A percentile compares a stretch with the other conserved stretches of the same genome.
These are phyloP conservation scores for Muscidifurax raptorellus DNA, from an alignment of 1,140 invertebrate genomes.

Conservation along the genomic window DNA sequence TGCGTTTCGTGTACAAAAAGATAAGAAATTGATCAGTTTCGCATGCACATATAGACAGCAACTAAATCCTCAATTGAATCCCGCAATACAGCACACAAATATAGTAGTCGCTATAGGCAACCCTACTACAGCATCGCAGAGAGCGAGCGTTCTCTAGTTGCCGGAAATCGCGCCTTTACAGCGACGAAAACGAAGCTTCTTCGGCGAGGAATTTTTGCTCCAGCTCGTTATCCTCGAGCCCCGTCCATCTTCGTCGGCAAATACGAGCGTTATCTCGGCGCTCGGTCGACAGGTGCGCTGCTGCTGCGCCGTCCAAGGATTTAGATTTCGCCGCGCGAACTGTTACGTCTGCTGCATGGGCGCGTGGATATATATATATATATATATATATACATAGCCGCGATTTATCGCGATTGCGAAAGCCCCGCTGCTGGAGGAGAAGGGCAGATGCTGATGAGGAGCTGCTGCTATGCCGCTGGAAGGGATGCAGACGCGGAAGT, in stretches of 20 bases:
- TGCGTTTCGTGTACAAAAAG: too few species aligned
- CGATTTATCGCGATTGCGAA: conserved; percentile 49
- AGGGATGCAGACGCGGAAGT: conserved; percentile 23
- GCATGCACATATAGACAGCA: too few species aligned
- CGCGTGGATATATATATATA: conserved; percentile 1
- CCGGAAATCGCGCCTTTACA: background rate
- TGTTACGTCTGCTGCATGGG: conserved; percentile 27
- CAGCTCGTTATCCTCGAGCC: background rate
- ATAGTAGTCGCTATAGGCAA: too few species aligned
- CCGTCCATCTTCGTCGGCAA: conserved; percentile 34
- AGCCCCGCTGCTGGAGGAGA: background rate
- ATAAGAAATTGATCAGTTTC: too few species aligned
- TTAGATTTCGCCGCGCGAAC: conserved; percentile 32
- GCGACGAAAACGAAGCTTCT: background rate
- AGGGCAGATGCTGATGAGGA: background rate
- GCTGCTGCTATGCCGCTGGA: too few species aligned
- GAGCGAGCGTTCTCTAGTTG: background rate
- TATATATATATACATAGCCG: too few species aligned
- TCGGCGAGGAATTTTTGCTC: background rate
- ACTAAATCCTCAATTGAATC: too few species aligned
- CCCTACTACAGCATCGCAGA: too few species aligned
- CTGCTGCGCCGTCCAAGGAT: background rate
- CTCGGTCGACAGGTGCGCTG: conserved; percentile 23
- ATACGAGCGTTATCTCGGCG: conserved; percentile 24
- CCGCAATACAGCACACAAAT: too few species aligned